These are phyloP conservation scores for Lepus europaeus DNA, from an alignment of 2,113 vertebrate genomes.

Conservation along the genomic window DNA sequence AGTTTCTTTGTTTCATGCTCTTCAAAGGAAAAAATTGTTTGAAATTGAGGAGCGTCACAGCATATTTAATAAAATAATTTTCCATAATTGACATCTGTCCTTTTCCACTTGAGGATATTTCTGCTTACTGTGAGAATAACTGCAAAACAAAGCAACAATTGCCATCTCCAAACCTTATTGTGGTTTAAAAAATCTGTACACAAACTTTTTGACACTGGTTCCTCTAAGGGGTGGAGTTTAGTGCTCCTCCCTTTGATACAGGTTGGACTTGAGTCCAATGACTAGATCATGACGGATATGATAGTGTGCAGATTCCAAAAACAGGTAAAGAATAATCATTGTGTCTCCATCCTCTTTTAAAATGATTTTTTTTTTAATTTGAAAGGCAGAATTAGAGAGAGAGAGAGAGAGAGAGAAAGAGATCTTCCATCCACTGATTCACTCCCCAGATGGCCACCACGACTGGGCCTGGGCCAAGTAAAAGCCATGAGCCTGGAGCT, in stretches of 20 bases:
- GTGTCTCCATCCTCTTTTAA: neutral
- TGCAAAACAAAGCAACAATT: neutral
- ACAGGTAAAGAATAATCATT: neutral
- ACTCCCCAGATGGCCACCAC: no score
- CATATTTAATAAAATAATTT: conserved; percentile 27
- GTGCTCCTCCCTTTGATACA: neutral
- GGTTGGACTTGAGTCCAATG: neutral
- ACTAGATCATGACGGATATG: neutral
- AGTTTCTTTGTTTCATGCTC: neutral
- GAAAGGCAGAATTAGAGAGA: no score
- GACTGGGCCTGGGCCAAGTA: no score
- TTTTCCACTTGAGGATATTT: neutral
- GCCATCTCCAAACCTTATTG: neutral
- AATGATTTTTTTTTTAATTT: no score
- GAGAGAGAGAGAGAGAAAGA: no score
- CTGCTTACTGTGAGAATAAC: neutral
- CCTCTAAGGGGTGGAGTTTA: neutral
- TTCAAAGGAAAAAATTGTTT: conserved; percentile 31
- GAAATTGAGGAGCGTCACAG: neutral
- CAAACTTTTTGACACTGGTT: neutral
- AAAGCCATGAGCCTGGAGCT: no score
- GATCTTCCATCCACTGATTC: no score
- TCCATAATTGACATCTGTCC: neutral
- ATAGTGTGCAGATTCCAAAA: neutral
- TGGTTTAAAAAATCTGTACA: neutral